phyloP scores from a whole-genome alignment of 2,797 vertebrate species.

The Microchirus variegatus region DNA sequence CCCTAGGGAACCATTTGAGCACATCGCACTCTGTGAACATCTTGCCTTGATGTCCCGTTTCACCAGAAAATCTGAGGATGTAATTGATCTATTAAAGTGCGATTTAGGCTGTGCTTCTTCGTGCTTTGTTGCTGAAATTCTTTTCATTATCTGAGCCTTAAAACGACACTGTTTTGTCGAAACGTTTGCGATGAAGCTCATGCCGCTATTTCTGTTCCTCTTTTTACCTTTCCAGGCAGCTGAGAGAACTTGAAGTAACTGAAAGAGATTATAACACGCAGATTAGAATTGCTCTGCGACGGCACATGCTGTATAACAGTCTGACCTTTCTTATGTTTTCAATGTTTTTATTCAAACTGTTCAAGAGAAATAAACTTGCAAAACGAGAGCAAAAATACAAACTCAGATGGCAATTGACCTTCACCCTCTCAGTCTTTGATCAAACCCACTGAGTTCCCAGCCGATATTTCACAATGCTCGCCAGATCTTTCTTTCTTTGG shows the following conservation, averaged over 20 bases:
- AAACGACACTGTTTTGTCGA: slow-evolving; percentile 26
- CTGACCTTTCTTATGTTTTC: background rate
- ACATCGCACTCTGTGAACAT: slow-evolving; percentile 43
- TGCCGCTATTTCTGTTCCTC: no score
- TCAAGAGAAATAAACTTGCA: no score
- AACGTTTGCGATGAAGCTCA: slow-evolving; percentile 20
- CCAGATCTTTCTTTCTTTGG: background rate
- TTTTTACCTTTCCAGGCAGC: no score
- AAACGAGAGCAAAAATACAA: background rate
- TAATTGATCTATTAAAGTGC: slow-evolving; percentile 58
- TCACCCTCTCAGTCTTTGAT: background rate
- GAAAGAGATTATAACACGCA: background rate
- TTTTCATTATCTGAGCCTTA: slow-evolving; percentile 41
- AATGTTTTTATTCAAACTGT: background rate
- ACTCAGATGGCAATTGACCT: background rate
- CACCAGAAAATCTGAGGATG: slow-evolving; percentile 33
- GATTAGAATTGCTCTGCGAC: background rate
- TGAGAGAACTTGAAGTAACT: background rate
- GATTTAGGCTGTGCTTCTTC: slow-evolving; percentile 25
- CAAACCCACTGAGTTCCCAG: background rate
- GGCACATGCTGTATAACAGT: background rate
- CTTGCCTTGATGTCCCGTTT: slow-evolving; percentile 26
- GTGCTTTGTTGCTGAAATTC: slow-evolving; percentile 27
- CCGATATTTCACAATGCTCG: slow-evolving; percentile 1
- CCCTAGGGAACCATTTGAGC: slow-evolving; percentile 54